phyloP scores from a whole-genome alignment of 2,888 invertebrate genomes.

The Leucozona laternaria region DNA sequence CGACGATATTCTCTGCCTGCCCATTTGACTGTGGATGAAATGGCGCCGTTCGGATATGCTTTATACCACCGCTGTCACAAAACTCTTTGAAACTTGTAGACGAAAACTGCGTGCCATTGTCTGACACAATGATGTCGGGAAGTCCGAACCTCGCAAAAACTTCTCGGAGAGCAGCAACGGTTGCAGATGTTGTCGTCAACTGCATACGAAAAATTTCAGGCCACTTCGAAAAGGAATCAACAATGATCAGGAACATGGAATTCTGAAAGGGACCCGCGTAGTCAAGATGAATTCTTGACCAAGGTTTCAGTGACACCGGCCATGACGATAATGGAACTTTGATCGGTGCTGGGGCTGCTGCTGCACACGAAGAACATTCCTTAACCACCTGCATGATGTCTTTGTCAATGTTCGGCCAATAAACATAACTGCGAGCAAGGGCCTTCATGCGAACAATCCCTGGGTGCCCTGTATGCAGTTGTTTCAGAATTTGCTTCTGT shows the following conservation, averaged over 20 bases:
- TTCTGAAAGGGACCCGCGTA: slow-evolving; percentile 80
- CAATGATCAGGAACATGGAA: slow-evolving; percentile 45
- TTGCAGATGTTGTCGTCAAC: slow-evolving; percentile 23
- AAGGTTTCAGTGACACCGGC: slow-evolving; percentile 77
- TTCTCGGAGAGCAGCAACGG: slow-evolving; percentile 34
- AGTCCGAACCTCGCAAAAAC: slow-evolving; percentile 53
- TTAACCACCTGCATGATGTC: slow-evolving; percentile 77
- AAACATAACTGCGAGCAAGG: slow-evolving; percentile 74
- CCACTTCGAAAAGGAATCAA: slow-evolving; percentile 62
- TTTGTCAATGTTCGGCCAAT: slow-evolving; percentile 78
- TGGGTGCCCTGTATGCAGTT: slow-evolving; percentile 52
- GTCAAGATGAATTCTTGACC: too few species aligned
- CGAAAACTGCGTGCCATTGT: slow-evolving; percentile 72
- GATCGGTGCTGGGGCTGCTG: slow-evolving; percentile 74
- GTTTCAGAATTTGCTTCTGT: slow-evolving; percentile 36
- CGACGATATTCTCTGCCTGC: slow-evolving; percentile 76
- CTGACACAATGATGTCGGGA: slow-evolving; percentile 64
- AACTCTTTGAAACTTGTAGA: slow-evolving; percentile 62
- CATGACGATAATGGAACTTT: slow-evolving; percentile 74
- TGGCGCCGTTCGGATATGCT: slow-evolving; percentile 71
- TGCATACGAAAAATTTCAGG: slow-evolving; percentile 48
- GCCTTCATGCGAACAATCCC: slow-evolving; percentile 51
- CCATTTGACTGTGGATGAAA: slow-evolving; percentile 76
- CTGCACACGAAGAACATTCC: slow-evolving; percentile 75
- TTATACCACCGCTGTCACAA: slow-evolving; percentile 59